phyloP scores from a whole-genome alignment of 1,140 invertebrate genomes.

The Orchestia grillus region DNA sequence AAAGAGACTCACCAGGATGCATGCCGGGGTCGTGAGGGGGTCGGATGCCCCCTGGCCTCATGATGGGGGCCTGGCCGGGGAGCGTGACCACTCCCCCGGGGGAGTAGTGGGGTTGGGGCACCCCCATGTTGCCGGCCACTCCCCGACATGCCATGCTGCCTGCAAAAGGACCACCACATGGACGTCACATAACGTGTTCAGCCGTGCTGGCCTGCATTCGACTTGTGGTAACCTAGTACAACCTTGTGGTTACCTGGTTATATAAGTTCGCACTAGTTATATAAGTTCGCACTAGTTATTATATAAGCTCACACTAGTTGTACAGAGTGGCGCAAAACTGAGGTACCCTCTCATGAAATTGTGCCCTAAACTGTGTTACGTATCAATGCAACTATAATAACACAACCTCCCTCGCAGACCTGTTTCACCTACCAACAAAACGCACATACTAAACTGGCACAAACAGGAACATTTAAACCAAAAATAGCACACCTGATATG shows the following conservation, averaged over 20 bases:
- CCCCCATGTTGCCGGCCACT: conserved; percentile 59
- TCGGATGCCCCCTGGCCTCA: conserved; percentile 48
- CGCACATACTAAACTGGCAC: too few relatives aligned
- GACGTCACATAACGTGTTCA: conserved; percentile 78
- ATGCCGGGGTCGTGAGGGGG: conserved; percentile 66
- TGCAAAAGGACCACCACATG: conserved; percentile 66
- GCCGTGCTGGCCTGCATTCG: conserved; percentile 76
- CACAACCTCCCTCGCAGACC: too few relatives aligned
- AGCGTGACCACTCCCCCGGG: conserved; percentile 56
- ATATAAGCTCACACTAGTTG: background rate
- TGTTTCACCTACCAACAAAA: too few relatives aligned
- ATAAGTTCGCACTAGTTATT: background rate
- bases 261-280: background rate
- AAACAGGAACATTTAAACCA: too few relatives aligned
- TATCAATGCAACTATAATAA: too few relatives aligned
- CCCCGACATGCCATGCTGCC: conserved; percentile 54
- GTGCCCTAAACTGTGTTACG: too few relatives aligned
- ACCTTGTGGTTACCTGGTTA: background rate
- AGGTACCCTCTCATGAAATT: too few relatives aligned
- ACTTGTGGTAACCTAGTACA: background rate
- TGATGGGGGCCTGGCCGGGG: conserved; percentile 57
- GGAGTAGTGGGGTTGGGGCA: background rate
- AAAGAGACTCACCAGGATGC: conserved; percentile 64
- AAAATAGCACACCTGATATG: too few relatives aligned
- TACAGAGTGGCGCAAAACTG: too few relatives aligned